Conservation (phyloP, 2,797 vertebrate species). For the Galago senegalensis region DNA sequence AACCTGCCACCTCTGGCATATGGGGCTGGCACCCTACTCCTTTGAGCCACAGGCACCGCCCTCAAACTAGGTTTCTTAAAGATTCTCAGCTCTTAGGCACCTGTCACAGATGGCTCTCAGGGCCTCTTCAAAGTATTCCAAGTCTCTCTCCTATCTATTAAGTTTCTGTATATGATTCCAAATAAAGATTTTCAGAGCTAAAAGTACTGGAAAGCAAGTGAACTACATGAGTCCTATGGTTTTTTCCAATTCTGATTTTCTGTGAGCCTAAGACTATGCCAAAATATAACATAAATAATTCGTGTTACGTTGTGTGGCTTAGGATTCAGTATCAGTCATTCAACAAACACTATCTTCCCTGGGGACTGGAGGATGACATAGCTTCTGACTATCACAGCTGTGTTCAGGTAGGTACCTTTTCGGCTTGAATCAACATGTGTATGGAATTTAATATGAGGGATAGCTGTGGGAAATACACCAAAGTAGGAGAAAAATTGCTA, state of each 20-base stretch:
- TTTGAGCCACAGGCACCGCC: no score
- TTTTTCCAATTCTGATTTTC: conserved; percentile 18
- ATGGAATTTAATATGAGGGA: neutral
- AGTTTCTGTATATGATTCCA: conserved; percentile 28
- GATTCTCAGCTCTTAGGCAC: neutral
- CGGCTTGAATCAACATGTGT: neutral
- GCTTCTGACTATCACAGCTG: neutral
- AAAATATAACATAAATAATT: neutral
- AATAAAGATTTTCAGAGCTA: neutral
- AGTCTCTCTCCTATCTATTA: neutral
- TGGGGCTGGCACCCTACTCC: no score
- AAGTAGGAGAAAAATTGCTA: neutral
- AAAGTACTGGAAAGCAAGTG: conserved; percentile 19
- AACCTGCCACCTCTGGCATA: no score
- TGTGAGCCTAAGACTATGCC: neutral
- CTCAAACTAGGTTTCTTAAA: neutral
- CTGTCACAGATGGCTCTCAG: neutral
- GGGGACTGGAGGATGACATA: neutral
- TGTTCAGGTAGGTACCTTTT: neutral
- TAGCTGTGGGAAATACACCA: conserved; percentile 27
- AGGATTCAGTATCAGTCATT: conserved; percentile 3
- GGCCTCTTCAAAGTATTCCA: neutral
- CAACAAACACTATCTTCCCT: conserved; percentile 12
- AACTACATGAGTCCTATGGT: neutral
- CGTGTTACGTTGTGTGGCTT: neutral